phyloP scores from a whole-genome alignment of 1,140 invertebrate genomes.

The Polypedilum vanderplanki region DNA sequence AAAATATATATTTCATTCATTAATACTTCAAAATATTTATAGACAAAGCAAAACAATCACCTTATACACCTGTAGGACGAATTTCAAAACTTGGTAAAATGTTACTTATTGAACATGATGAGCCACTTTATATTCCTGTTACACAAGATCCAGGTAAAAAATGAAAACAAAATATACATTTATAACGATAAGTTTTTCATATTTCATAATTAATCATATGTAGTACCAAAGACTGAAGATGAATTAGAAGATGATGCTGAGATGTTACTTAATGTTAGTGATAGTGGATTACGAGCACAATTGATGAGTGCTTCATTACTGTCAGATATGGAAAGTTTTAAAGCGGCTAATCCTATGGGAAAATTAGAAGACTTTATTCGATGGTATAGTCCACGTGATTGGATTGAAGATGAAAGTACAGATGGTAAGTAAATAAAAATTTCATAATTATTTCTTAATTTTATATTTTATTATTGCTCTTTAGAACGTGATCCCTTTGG shows the following conservation, averaged over 20 bases:
- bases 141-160: conserved; percentile 70
- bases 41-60: conserved; percentile 46
- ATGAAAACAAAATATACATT: neutral
- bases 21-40: no score
- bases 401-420: conserved; percentile 60
- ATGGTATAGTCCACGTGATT: conserved; percentile 97
- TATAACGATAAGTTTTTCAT: neutral
- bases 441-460: no score
- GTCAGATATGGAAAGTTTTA: conserved; percentile 98
- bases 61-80: conserved; percentile 67
- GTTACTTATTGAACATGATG: conserved; percentile 58
- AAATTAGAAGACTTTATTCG: conserved; percentile 93
- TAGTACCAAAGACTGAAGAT: conserved; percentile 92
- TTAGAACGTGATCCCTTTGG: conserved; percentile 36
- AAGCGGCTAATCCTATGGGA: conserved; percentile 92
- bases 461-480: no score
- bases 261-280: conserved; percentile 74
- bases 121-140: conserved; percentile 76
- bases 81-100: conserved; percentile 59
- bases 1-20: no score
- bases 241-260: conserved; percentile 90
- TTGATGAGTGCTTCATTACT: conserved; percentile 92
- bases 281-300: conserved; percentile 74
- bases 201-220: neutral
- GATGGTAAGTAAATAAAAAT: conserved; percentile 47